Conservation (phyloP, 92 coral and sea anemone species). For the Muricea muricata region DNA sequence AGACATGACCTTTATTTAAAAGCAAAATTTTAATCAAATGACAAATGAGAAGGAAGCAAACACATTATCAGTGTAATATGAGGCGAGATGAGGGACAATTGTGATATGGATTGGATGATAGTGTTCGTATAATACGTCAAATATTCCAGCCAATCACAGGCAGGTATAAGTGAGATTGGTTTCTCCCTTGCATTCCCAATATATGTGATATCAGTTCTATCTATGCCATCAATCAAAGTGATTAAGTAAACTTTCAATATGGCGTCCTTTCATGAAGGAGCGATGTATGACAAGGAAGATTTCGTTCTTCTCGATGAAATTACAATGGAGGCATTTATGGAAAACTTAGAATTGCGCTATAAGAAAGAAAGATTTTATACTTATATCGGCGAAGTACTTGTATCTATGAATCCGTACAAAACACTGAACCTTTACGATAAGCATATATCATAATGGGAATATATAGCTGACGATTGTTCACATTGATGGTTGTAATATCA, state of each 20-base stretch:
- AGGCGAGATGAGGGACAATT: no score
- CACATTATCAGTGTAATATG: no score
- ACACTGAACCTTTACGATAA: conserved; percentile 91
- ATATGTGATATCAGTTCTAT: not conserved
- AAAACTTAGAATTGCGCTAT: conserved; percentile 84
- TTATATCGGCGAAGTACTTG: conserved; percentile 97
- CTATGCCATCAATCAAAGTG: no score
- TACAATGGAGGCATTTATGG: conserved; percentile 89
- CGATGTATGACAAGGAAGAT: conserved; percentile 84
- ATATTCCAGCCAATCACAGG: conserved; percentile 9
- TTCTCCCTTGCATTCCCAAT: not conserved
- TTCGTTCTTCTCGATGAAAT: conserved; percentile 97
- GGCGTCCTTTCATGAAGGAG: conserved; percentile 48
- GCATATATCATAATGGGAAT: no score
- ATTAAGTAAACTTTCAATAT: conserved; percentile 14
- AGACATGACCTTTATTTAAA: no score
- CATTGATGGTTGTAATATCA: no score
- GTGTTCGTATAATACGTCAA: no score
- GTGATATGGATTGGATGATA: no score
- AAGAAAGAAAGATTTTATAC: conserved; percentile 92
- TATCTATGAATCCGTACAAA: conserved; percentile 98
- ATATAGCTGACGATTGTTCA: no score
- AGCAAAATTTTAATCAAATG: no score
- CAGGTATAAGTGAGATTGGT: not conserved
- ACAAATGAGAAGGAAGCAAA: no score